Percentiles rank a stretch among this genome's conserved stretches.
These are phyloP conservation scores for Chloromyia formosa DNA, from an alignment of 2,888 invertebrate species.

Conservation along the genomic window DNA sequence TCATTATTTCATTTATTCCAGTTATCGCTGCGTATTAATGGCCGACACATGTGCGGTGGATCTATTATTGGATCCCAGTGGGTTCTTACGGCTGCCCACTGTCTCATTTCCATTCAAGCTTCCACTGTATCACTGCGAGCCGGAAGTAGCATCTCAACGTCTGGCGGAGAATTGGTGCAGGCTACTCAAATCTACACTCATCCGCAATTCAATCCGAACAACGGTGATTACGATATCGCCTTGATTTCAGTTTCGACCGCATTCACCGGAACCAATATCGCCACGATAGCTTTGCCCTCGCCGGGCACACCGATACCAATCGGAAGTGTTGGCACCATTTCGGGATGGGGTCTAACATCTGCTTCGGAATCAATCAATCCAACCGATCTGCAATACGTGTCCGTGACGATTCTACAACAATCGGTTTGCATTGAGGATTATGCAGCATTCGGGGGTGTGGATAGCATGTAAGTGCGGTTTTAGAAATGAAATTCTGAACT, in stretches of 20 bases:
- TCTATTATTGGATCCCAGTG: constrained; percentile 44
- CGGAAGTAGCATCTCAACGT: constrained; percentile 44
- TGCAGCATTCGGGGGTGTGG: constrained; percentile 41
- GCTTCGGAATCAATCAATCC: constrained; percentile 12
- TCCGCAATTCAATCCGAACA: constrained; percentile 33
- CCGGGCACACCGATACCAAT: constrained; percentile 27
- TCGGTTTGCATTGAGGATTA: constrained; percentile 42
- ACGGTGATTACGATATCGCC: constrained; percentile 30
- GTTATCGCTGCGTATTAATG: constrained; percentile 22
- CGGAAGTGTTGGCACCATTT: constrained; percentile 43
- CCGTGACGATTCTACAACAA: constrained; percentile 42
- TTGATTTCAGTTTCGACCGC: not conserved
- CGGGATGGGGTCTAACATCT: constrained; percentile 47
- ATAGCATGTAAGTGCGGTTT: constrained; percentile 46
- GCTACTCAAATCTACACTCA: constrained; percentile 38
- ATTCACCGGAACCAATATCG: constrained; percentile 44
- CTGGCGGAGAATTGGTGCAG: constrained; percentile 45
- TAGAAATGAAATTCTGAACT: not conserved
- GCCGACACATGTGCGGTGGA: constrained; percentile 37
- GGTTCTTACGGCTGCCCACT: constrained; percentile 48
- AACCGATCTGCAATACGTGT: constrained; percentile 30
- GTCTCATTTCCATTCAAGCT: constrained; percentile 38
- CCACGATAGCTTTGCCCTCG: constrained; percentile 21
- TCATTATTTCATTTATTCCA: no score
- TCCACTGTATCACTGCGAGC: constrained; percentile 39